A percentile compares a stretch with the other conserved stretches of the same genome.
Conservation (phyloP, 2,888 invertebrate species). For the Noctua janthe region DNA sequence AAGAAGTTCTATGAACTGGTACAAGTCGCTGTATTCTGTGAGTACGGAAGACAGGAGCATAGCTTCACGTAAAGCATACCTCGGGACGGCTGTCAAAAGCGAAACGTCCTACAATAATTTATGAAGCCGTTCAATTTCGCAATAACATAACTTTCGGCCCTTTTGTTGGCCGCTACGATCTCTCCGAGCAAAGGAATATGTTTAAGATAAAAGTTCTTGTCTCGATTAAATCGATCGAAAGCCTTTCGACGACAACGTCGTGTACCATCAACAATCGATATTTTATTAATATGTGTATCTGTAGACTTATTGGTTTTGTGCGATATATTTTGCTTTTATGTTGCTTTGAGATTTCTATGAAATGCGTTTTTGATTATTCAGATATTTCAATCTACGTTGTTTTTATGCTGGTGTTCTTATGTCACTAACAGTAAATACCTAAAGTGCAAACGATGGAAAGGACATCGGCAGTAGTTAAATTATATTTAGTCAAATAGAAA, state of each 20-base stretch:
- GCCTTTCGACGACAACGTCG: slow-evolving; percentile 53
- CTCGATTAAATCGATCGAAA: slow-evolving; percentile 57
- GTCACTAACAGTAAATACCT: slow-evolving; percentile 27
- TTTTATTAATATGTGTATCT: slow-evolving; percentile 58
- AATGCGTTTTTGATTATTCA: slow-evolving; percentile 12
- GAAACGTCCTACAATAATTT: slow-evolving; percentile 77
- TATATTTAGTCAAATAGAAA: slow-evolving; percentile 71
- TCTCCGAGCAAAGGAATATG: slow-evolving; percentile 64
- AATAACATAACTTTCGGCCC: slow-evolving; percentile 82
- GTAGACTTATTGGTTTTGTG: slow-evolving; percentile 38
- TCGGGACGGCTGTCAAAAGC: slow-evolving; percentile 75
- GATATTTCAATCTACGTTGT: not conserved
- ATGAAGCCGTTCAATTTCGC: slow-evolving; percentile 77
- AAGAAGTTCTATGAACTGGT: slow-evolving; percentile 46
- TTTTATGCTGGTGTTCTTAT: slow-evolving; percentile 4
- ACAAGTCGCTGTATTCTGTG: slow-evolving; percentile 31
- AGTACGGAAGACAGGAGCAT: slow-evolving; percentile 70
- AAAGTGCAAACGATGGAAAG: slow-evolving; percentile 44
- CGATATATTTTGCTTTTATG: slow-evolving; percentile 25
- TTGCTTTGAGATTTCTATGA: slow-evolving; percentile 15
- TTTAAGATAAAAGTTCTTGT: slow-evolving; percentile 61
- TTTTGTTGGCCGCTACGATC: slow-evolving; percentile 72
- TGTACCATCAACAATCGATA: slow-evolving; percentile 58
- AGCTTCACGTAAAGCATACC: slow-evolving; percentile 73
- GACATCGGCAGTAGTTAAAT: slow-evolving; percentile 51